Evolutionary conservation across 2,797 vertebrate genomes (phyloP).

Genomic region (Dromococcyx pavoninus): DNA sequence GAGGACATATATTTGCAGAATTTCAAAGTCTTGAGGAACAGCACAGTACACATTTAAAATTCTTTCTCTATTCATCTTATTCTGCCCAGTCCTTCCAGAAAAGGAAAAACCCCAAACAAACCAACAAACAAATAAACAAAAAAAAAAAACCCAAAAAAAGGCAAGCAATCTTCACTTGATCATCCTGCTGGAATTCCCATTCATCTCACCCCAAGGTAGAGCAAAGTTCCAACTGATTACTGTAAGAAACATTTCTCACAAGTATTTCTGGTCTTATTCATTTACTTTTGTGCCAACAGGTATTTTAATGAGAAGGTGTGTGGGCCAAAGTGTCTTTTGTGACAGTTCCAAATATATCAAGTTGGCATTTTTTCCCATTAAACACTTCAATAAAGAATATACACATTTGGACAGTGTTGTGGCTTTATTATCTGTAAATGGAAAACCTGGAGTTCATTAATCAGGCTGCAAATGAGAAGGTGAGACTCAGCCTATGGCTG

Average conservation of each 20-base stretch:
- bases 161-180: background rate
- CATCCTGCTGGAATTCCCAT: background rate
- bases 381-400: background rate
- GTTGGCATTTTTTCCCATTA: background rate
- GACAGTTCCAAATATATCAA: background rate
- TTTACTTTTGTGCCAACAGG: background rate
- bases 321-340: background rate
- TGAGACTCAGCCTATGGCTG: background rate
- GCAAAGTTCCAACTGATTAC: background rate
- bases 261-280: background rate
- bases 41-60: background rate
- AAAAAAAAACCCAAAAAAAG: too few species aligned
- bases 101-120: too few species aligned
- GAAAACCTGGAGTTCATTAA: constrained; percentile 26
- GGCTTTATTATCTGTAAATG: constrained; percentile 12
- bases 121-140: too few species aligned
- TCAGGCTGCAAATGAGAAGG: background rate
- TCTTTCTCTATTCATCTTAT: background rate
- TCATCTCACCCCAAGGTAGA: background rate
- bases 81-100: background rate
- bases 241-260: background rate
- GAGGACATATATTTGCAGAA: background rate
- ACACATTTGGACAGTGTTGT: constrained; percentile 13
- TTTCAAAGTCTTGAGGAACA: background rate
- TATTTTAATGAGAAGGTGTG: background rate